A percentile compares a stretch with the other conserved stretches of the same genome.
Evolutionary conservation across 1,140 invertebrate species (phyloP).

Genomic region (Solen grandis): DNA sequence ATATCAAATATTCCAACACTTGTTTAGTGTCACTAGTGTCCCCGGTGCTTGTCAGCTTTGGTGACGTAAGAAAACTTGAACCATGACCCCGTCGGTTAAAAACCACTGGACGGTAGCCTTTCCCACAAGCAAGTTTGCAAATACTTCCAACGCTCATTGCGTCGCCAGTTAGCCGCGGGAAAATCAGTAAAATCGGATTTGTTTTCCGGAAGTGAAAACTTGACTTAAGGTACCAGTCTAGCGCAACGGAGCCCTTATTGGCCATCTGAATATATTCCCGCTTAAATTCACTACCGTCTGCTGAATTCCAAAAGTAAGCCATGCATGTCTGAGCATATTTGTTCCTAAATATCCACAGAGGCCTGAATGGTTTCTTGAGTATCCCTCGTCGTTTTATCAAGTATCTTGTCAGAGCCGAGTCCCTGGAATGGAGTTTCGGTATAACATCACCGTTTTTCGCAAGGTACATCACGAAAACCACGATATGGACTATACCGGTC

Average conservation of each 20-base stretch:
- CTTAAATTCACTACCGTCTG: conserved; percentile 10
- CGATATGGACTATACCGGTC: background rate
- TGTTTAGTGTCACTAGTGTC: conserved; percentile 62
- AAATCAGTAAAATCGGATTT: conserved; percentile 57
- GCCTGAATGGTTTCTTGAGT: conserved; percentile 35
- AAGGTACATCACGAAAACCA: background rate
- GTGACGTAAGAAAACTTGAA: conserved; percentile 65
- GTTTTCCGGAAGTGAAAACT: conserved; percentile 2
- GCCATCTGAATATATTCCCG: conserved; percentile 47
- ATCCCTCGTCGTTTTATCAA: conserved; percentile 10
- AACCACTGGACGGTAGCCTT: conserved; percentile 66
- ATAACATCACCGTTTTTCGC: conserved; percentile 13
- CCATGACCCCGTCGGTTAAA: conserved; percentile 74
- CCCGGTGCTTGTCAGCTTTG: conserved; percentile 66
- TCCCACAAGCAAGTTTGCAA: conserved; percentile 44
- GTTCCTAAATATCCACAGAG: conserved; percentile 5
- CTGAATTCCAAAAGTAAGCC: conserved; percentile 16
- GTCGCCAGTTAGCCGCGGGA: conserved; percentile 66
- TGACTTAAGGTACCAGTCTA: conserved; percentile 31
- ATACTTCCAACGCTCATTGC: conserved; percentile 50
- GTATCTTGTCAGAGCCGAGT: conserved; percentile 42
- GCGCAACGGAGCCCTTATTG: conserved; percentile 39
- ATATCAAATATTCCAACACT: conserved; percentile 55
- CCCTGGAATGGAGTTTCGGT: conserved; percentile 16
- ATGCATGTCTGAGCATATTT: conserved; percentile 34